phyloP scores from a whole-genome alignment of 2,888 invertebrate species.

The Mythimna albipuncta region DNA sequence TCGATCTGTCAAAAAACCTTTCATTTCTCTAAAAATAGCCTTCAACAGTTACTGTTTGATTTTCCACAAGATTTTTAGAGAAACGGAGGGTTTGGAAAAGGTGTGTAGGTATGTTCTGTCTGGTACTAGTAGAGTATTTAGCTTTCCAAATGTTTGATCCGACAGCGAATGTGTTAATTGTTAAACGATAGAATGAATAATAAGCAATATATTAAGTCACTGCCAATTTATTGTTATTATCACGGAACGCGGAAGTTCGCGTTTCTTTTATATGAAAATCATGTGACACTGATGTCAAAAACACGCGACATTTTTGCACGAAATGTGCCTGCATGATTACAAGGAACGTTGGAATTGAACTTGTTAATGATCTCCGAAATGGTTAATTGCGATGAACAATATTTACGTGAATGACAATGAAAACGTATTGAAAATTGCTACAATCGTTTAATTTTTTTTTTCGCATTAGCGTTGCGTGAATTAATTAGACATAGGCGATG shows the following conservation, averaged over 20 bases:
- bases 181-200: not conserved
- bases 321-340: no score
- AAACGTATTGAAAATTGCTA: no score
- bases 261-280: not conserved
- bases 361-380: no score
- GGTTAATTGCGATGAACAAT: no score
- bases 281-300: not conserved
- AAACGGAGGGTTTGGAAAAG: not conserved
- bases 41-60: no score
- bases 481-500: no score
- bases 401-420: no score
- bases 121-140: not conserved
- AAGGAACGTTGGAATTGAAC: no score
- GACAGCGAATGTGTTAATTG: not conserved
- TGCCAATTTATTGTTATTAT: constrained; percentile 18
- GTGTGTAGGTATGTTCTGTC: not conserved
- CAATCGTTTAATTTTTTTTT: no score
- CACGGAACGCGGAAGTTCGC: not conserved
- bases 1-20: not conserved
- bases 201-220: constrained; percentile 13
- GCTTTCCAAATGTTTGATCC: not conserved
- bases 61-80: not conserved
- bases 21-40: not conserved
- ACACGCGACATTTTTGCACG: no score
- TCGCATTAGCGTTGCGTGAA: no score